Percentiles rank a stretch among this genome's conserved stretches.
phyloP scores from a whole-genome alignment of 2,113 vertebrate species.

The Microtus oregoni region DNA sequence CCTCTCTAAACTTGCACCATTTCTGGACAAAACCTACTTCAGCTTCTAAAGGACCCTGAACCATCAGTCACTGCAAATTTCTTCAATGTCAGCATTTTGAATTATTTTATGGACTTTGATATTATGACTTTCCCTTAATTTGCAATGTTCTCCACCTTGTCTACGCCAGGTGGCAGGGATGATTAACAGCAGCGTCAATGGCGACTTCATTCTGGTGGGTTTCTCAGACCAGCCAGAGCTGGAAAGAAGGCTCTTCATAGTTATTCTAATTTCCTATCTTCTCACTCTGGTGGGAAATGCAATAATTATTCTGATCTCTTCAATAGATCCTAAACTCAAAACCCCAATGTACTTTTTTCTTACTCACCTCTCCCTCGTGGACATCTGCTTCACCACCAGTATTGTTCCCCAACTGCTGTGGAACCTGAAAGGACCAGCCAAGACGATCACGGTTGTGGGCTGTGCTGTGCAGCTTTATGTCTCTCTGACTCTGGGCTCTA shows the following conservation, averaged over 20 bases:
- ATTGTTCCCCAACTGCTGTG: slow-evolving; percentile 73
- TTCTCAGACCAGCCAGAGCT: slow-evolving; percentile 61
- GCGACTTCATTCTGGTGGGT: slow-evolving; percentile 45
- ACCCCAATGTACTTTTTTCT: slow-evolving; percentile 73
- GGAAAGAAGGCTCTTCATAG: slow-evolving; percentile 61
- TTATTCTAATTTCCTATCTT: slow-evolving; percentile 55
- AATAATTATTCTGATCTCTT: slow-evolving; percentile 62
- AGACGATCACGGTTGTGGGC: slow-evolving; percentile 65
- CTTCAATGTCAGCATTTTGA: background rate
- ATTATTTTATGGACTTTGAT: background rate
- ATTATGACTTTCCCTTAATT: background rate
- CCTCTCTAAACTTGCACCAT: background rate
- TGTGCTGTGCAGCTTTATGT: slow-evolving; percentile 76
- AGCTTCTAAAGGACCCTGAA: background rate
- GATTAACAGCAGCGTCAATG: background rate
- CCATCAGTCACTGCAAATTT: background rate
- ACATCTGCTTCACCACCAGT: slow-evolving; percentile 77
- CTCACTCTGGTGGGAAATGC: slow-evolving; percentile 59
- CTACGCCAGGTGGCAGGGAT: background rate
- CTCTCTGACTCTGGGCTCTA: slow-evolving; percentile 71
- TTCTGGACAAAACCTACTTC: background rate
- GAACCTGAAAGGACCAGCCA: slow-evolving; percentile 66
- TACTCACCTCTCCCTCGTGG: slow-evolving; percentile 68
- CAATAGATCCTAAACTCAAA: slow-evolving; percentile 47
- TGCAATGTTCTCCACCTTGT: background rate